phyloP scores from a whole-genome alignment of 2,797 vertebrate species.

The Sebastes iracundus region DNA sequence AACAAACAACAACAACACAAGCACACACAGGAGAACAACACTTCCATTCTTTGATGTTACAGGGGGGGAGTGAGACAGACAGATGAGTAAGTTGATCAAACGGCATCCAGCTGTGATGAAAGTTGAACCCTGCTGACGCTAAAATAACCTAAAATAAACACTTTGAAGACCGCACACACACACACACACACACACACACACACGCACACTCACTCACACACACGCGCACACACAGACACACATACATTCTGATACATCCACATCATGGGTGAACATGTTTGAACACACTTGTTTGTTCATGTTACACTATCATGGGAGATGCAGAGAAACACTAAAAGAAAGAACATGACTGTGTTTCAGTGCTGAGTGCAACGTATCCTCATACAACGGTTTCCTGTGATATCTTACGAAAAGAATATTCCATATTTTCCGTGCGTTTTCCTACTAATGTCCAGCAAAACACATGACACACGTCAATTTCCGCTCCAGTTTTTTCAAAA shows the following conservation, averaged over 20 bases:
- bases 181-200: not conserved
- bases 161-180: not conserved
- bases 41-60: conserved; percentile 50
- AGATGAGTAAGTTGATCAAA: conserved; percentile 60
- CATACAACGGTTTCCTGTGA: no score
- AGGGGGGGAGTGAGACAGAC: not conserved
- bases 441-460: no score
- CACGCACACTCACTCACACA: not conserved
- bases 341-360: not conserved
- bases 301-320: not conserved
- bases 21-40: not conserved
- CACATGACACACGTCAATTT: no score
- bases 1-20: conserved; percentile 5
- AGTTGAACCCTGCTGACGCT: conserved; percentile 32
- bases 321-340: not conserved
- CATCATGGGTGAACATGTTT: not conserved
- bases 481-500: no score
- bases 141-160: conserved; percentile 38
- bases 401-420: no score
- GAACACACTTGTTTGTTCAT: not conserved
- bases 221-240: not conserved
- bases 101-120: conserved; percentile 50
- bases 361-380: not conserved
- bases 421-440: no score
- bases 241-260: not conserved